Base-by-base conservation (phyloP, 1,140 invertebrate species). In the Carposina sasakii region DNA sequence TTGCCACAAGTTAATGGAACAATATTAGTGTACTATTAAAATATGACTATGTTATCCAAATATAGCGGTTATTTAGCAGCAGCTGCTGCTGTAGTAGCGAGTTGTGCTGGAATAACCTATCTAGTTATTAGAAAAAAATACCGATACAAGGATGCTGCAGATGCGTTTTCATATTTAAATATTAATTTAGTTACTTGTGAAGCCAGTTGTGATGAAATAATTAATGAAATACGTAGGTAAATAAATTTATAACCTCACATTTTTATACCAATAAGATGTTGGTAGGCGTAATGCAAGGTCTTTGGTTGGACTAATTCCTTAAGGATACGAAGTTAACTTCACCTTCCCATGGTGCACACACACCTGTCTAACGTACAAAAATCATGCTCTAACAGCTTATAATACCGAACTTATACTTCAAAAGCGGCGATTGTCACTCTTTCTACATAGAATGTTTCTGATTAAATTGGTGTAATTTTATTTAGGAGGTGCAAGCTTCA, bases 211-310 rank as follows among this genome's bases (percentile, higher is more conserved):
- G 45, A 74, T 37, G 33, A 58, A 42, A 60, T 69, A 3, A 52
- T 78, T 9, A 16, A 21, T 15, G 68, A 76, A 55, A 47, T 82
- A 46, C 49, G 54, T 31, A 72, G 63, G 78, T 82, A 63, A 54
- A 28, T 49, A 10, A 19, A 41, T 30, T 48, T n/a, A 50, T 19
- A 6, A 22, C 0, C n/a, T 9, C 2, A 31, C 23, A 12, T 37
- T 15, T 12, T 41, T 23, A 31, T 37, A 2, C 17, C 20, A 21
- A n/a, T n/a, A n/a, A n/a, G n/a, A n/a, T n/a, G n/a, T n/a, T n/a
- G n/a, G n/a, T n/a, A n/a, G n/a, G n/a, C n/a, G n/a, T n/a, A n/a
- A n/a, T n/a, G n/a, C n/a, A n/a, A n/a, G n/a, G n/a, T n/a, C n/a
- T n/a, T n/a, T n/a, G n/a, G n/a, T n/a, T n/a, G n/a, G 16, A 26